These are phyloP conservation scores for Notodonta dromedarius DNA, from an alignment of 2,888 invertebrate genomes.

Conservation along the genomic window DNA sequence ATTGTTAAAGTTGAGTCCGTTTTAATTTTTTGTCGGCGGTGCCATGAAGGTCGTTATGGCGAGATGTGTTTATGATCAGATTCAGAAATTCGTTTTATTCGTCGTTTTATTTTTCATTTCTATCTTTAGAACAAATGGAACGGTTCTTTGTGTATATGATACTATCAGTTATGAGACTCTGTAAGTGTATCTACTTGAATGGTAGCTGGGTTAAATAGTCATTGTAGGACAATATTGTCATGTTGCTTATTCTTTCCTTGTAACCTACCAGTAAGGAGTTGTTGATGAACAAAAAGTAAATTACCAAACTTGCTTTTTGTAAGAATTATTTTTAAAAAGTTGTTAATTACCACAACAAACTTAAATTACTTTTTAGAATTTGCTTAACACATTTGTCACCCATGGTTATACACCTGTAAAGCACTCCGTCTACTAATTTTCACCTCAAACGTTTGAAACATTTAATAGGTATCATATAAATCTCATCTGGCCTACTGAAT, in stretches of 20 bases:
- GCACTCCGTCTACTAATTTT: background rate
- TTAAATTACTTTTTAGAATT: too few species aligned
- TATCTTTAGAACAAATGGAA: too few species aligned
- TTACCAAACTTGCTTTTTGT: background rate
- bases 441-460: background rate
- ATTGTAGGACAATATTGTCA: background rate
- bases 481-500: slow-evolving; percentile 2
- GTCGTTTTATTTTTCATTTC: background rate
- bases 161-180: background rate
- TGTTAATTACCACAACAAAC: too few species aligned
- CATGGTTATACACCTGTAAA: background rate
- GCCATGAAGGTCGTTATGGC: background rate
- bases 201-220: too few species aligned
- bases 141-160: too few species aligned
- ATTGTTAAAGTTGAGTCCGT: background rate
- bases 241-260: background rate
- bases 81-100: background rate
- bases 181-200: too few species aligned
- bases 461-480: background rate
- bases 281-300: background rate
- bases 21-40: background rate
- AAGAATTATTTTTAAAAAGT: background rate
- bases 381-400: too few species aligned
- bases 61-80: background rate
- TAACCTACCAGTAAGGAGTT: too few species aligned